Conservation (phyloP, 2,797 vertebrate species). For the Selene dorsalis region DNA sequence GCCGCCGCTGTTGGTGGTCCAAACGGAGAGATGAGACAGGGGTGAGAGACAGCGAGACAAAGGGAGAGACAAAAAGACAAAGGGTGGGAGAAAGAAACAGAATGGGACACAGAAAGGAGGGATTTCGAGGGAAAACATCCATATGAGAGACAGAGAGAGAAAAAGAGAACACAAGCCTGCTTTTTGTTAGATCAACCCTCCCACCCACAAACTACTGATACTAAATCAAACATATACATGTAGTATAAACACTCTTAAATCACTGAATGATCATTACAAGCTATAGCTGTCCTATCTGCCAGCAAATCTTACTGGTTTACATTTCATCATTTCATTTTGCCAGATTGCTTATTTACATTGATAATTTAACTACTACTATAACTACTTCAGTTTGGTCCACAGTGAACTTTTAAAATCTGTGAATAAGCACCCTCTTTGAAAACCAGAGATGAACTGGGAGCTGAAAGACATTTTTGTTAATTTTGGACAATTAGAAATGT, state of each 20-base stretch:
- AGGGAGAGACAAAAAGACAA: constrained; percentile 68
- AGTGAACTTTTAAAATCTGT: neutral
- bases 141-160: constrained; percentile 76
- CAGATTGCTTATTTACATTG: no score
- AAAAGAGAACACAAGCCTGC: constrained; percentile 71
- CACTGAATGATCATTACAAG: neutral
- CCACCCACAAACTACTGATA: constrained; percentile 23
- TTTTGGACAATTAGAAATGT: neutral
- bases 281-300: neutral
- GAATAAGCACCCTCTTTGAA: neutral
- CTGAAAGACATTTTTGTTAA: neutral
- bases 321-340: no score
- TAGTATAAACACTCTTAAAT: constrained; percentile 6
- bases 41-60: constrained; percentile 73
- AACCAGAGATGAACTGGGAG: neutral
- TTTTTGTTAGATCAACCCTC: constrained; percentile 64
- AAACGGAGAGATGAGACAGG: constrained; percentile 82
- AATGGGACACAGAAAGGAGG: constrained; percentile 68
- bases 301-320: neutral
- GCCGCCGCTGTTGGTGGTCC: constrained; percentile 86
- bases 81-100: constrained; percentile 70
- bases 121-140: constrained; percentile 76
- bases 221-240: constrained; percentile 32
- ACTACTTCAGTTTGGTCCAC: neutral
- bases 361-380: no score